Evolutionary conservation across 2,888 invertebrate genomes (phyloP).

Genomic region (Chironomus tentans): DNA sequence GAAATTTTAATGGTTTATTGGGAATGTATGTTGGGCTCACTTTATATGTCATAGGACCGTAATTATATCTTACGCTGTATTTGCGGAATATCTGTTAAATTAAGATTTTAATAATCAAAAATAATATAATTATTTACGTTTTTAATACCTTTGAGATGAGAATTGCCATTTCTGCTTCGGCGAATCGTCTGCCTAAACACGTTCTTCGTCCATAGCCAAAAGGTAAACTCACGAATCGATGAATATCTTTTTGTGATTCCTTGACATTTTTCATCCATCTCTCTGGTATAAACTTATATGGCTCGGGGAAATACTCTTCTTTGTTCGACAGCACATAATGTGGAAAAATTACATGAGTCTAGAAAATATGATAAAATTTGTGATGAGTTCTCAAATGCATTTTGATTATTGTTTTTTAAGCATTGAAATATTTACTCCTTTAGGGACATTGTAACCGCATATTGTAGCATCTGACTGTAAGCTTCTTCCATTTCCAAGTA

Average conservation of each 20-base stretch:
- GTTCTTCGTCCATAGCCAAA: slow-evolving; percentile 69
- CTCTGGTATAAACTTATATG: slow-evolving; percentile 62
- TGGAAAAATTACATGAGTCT: slow-evolving; percentile 73
- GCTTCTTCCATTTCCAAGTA: slow-evolving; percentile 69
- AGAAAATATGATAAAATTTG: slow-evolving; percentile 35
- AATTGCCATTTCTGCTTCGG: slow-evolving; percentile 68
- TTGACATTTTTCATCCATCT: slow-evolving; percentile 57
- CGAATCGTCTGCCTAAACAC: slow-evolving; percentile 71
- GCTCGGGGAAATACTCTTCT: slow-evolving; percentile 61
- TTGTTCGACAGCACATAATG: slow-evolving; percentile 68
- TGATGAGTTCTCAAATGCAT: neutral
- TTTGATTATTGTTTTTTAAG: neutral
- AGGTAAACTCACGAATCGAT: slow-evolving; percentile 65
- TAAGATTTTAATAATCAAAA: neutral
- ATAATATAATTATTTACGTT: neutral
- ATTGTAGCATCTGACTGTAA: slow-evolving; percentile 65
- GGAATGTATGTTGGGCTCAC: slow-evolving; percentile 67
- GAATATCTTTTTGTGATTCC: slow-evolving; percentile 46
- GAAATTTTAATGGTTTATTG: slow-evolving; percentile 60
- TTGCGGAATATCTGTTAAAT: slow-evolving; percentile 56
- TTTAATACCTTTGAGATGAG: slow-evolving; percentile 57
- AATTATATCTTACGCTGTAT: slow-evolving; percentile 58
- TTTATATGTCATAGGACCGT: slow-evolving; percentile 57
- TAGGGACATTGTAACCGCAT: slow-evolving; percentile 68
- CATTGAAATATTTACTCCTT: slow-evolving; percentile 51